These are phyloP conservation scores for Siniperca obscura DNA, from an alignment of 2,797 vertebrate species.

Conservation along the genomic window DNA sequence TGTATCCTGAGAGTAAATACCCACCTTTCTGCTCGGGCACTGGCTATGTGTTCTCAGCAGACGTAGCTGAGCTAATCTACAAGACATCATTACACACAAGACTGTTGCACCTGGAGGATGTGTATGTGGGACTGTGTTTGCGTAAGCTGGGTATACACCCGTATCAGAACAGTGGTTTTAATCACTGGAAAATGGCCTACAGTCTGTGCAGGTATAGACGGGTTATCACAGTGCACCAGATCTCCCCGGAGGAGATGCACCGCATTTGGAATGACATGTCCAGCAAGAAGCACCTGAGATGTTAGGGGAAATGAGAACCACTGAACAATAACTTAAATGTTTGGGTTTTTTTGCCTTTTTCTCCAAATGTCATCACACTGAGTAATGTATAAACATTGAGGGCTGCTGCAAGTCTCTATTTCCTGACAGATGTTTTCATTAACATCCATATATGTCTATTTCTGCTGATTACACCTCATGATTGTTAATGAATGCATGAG, in stretches of 20 bases:
- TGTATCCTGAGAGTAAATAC: conserved; percentile 97
- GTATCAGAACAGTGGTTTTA: conserved; percentile 99
- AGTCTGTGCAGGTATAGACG: conserved; percentile 96
- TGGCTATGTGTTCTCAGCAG: conserved; percentile 96
- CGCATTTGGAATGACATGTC: conserved; percentile 99
- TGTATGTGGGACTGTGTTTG: conserved; percentile 96
- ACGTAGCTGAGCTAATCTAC: conserved; percentile 96
- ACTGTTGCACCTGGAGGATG: conserved; percentile 97
- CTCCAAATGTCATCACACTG: conserved; percentile 40
- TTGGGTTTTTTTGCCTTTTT: conserved; percentile 42
- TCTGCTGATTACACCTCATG: conserved; percentile 55
- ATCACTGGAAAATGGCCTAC: conserved; percentile 99
- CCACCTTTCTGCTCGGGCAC: conserved; percentile 98
- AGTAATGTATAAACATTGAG: conserved; percentile 59
- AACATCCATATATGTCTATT: conserved; percentile 41
- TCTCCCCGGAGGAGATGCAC: conserved; percentile 98
- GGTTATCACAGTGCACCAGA: conserved; percentile 97
- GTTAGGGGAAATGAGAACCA: conserved; percentile 82
- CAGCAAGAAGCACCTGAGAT: conserved; percentile 98
- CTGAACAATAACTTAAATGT: conserved; percentile 12
- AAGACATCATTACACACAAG: conserved; percentile 97
- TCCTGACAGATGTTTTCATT: conserved; percentile 48
- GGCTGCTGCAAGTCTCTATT: conserved; percentile 52
- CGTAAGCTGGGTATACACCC: conserved; percentile 97
- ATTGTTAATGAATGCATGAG: conserved; percentile 65